A percentile compares a stretch with the other conserved stretches of the same genome.
phyloP scores from a whole-genome alignment of 2,113 vertebrate species.

The Rallus limicola region DNA sequence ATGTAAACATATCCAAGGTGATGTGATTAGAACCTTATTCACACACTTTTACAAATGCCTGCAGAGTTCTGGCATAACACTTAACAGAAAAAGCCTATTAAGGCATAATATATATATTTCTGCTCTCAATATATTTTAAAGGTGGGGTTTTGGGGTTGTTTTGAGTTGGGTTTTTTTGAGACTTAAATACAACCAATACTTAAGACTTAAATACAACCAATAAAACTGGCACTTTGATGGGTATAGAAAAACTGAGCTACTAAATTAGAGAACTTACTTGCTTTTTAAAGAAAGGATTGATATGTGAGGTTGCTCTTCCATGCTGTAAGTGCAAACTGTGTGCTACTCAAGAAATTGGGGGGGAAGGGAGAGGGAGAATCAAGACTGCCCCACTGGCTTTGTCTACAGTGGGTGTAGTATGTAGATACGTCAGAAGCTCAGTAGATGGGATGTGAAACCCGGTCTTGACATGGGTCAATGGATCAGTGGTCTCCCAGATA shows the following conservation, averaged over 20 bases:
- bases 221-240: background rate
- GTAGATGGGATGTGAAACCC: constrained; percentile 85
- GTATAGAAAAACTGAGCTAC: constrained; percentile 10
- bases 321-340: constrained; percentile 50
- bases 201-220: background rate
- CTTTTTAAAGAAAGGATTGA: constrained; percentile 39
- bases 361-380: too few species aligned
- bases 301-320: constrained; percentile 45
- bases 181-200: background rate
- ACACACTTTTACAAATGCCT: background rate
- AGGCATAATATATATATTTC: background rate
- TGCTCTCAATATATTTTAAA: background rate
- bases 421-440: constrained; percentile 81
- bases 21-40: background rate
- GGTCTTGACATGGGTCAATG: constrained; percentile 91
- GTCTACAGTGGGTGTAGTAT: constrained; percentile 71
- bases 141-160: background rate
- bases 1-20: background rate
- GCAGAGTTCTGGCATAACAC: background rate
- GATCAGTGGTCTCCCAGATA: constrained; percentile 80
- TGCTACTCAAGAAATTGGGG: constrained; percentile 40
- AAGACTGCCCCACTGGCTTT: constrained; percentile 59
- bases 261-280: constrained; percentile 18
- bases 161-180: background rate
- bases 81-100: background rate